Base-by-base conservation (phyloP, 2,797 vertebrate genomes). In the Schizopygopsis malacanthus region DNA sequence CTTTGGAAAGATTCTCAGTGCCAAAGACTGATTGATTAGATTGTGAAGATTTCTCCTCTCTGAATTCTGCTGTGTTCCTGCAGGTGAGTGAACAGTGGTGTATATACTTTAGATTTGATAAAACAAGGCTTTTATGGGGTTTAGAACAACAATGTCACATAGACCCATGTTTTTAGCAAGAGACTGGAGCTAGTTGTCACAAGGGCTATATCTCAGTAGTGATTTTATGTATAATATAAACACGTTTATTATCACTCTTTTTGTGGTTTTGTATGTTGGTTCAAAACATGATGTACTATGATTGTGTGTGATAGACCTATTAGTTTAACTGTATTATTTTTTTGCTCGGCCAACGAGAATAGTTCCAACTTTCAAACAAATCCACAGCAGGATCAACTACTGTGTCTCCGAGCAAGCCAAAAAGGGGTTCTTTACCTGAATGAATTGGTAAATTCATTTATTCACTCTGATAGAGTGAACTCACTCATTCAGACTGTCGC, bases 11-110 rank as follows among this genome's bases (percentile, higher is more conserved):
- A 63, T 50, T 84, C 20, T 77, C 83, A 50, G 65, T 71, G 67
- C n/a, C 75, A 79, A 50, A 63, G 41, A 80, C 18, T 50, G 67
- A 80, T 63, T 80, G 77, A 72, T 85, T 85, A 85, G 84, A 79
- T 85, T 85, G 83, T 73, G 84, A 33, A 63, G 84, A 13, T 80
- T 73, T 85, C 52, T 85, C 84, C 77, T 85, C 77, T 85, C 41
- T 80, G 77, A 79, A 39, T 50, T 73, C 77, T 79, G 76, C 54
- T 63, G 84, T 80, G 25, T 50, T 73, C 84, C 84, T 85, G 84
- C 77, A 80, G 78, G 28, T 63, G 84, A 85, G 67, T 85, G 77
- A 85, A 85, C 77, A 85, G 41, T 85, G 52, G 43, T 85, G 77
- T 61, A 72, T 50, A 63, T 61, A 73, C 41, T 73, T 85, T 39